Evolutionary conservation across 2,888 invertebrate species (phyloP).

Genomic region (Metellina segmentata): DNA sequence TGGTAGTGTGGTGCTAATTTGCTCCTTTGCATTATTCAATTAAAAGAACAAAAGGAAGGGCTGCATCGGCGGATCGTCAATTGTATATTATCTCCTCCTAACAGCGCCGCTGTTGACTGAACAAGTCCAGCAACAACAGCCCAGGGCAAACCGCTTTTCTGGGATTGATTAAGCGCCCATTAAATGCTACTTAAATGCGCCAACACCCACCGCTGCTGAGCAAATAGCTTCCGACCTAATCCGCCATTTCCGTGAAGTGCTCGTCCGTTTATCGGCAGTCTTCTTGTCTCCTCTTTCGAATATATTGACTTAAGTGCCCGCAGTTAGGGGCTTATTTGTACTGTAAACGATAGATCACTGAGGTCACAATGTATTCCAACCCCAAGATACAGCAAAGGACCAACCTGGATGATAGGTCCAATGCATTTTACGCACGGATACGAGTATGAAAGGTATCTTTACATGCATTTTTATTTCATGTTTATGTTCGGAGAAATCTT

Average conservation of each 20-base stretch:
- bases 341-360: background rate
- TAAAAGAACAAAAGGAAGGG: slow-evolving; percentile 24
- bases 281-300: background rate
- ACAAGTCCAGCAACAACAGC: slow-evolving; percentile 31
- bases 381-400: too few relatives aligned
- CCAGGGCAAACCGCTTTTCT: slow-evolving; percentile 11
- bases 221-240: slow-evolving; percentile 39
- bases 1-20: background rate
- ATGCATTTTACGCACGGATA: too few relatives aligned
- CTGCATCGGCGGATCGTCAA: slow-evolving; percentile 12
- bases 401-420: too few relatives aligned
- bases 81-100: slow-evolving; percentile 24
- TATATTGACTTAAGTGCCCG: slow-evolving; percentile 14
- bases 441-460: too few relatives aligned
- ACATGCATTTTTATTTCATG: too few relatives aligned
- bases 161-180: slow-evolving; percentile 45
- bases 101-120: slow-evolving; percentile 8
- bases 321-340: background rate
- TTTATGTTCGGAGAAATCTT: too few relatives aligned
- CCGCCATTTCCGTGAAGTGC: slow-evolving; percentile 23
- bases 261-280: background rate
- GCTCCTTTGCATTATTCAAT: slow-evolving; percentile 25
- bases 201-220: slow-evolving; percentile 7
- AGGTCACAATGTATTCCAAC: too few relatives aligned
- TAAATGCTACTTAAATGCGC: slow-evolving; percentile 52